phyloP scores from a whole-genome alignment of 1,140 invertebrate species.

The Amyelois transitella region DNA sequence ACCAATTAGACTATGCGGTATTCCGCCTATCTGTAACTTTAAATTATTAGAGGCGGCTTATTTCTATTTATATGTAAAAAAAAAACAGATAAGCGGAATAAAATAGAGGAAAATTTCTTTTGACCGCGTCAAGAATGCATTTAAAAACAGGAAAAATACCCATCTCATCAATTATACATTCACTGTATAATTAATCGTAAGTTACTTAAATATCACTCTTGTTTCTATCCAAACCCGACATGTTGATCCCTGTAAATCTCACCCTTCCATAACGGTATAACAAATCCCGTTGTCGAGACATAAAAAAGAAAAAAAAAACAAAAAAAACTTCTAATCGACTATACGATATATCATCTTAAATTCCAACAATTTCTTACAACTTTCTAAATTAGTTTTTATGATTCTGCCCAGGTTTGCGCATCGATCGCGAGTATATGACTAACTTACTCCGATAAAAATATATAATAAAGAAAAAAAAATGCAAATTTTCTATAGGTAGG shows the following conservation, averaged over 20 bases:
- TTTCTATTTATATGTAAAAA: too few relatives aligned
- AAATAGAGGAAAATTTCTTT: too few relatives aligned
- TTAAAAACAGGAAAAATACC: too few relatives aligned
- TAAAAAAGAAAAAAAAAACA: slow-evolving; percentile 6
- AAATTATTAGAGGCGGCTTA: too few relatives aligned
- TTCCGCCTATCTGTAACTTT: too few relatives aligned
- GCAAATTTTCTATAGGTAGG: slow-evolving; percentile 73
- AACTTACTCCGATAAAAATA: slow-evolving; percentile 65
- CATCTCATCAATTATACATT: too few relatives aligned
- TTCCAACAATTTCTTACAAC: background rate
- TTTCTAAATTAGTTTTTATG: slow-evolving; percentile 1
- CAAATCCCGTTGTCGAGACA: background rate
- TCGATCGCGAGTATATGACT: slow-evolving; percentile 57
- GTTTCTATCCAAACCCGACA: background rate
- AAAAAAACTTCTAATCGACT: background rate
- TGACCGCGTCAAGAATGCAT: too few relatives aligned
- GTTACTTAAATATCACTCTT: background rate
- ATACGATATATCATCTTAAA: background rate
- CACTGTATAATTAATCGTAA: too few relatives aligned
- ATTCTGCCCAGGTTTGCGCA: slow-evolving; percentile 39
- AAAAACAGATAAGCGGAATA: too few relatives aligned
- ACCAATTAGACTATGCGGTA: too few relatives aligned
- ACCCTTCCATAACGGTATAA: background rate
- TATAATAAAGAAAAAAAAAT: slow-evolving; percentile 69
- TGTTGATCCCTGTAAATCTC: background rate